Evolutionary conservation across 2,888 invertebrate species (phyloP), one percentile per base, ranked within the genome.

Genomic region (Lithophane ornitopus): DNA sequence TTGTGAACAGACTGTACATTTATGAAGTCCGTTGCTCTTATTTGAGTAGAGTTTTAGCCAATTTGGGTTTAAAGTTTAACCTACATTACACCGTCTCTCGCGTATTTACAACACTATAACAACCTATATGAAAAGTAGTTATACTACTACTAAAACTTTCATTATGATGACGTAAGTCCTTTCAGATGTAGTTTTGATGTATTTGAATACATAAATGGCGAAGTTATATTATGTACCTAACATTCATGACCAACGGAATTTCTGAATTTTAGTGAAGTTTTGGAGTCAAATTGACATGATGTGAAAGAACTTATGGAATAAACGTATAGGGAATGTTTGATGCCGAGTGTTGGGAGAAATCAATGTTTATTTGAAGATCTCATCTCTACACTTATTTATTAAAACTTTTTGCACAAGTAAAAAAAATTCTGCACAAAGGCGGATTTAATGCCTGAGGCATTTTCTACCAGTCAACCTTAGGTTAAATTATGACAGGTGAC

Each of bases 151-250:
- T 58, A 22, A 59, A 80, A 74, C 52, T 59, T 78, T 58, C 19
- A 46, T 46, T 63, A 54, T 46, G 44, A 58, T 59, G 54, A 34
- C 22, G 68, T 62, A 62, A 26, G 41, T 49, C 28, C 44, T 70
- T 75, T 68, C 39, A 44, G 49, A 74, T 77, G 14, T 34, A 54
- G 41, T 46, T 41, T 49, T n/a, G n/a, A n/a, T n/a, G n/a, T n/a
- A 56, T 72, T 72, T 66, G 41, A 39, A 61, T 65, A 9, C 0
- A 16, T 39, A 9, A 19, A 71, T 52, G 22, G 16, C 6, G 6
- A 67, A 39, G 14, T 34, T 46, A 28, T 46, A 26, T 61, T 14
- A 19, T 26, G 59, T 26, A 67, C n/a, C n/a, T 19, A 26, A 26
- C 12, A 12, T 39, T 39, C 9, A 39, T 62, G 16, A 14, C 39